Evolutionary conservation across 2,797 vertebrate genomes (phyloP).

Genomic region (Pterois miles): DNA sequence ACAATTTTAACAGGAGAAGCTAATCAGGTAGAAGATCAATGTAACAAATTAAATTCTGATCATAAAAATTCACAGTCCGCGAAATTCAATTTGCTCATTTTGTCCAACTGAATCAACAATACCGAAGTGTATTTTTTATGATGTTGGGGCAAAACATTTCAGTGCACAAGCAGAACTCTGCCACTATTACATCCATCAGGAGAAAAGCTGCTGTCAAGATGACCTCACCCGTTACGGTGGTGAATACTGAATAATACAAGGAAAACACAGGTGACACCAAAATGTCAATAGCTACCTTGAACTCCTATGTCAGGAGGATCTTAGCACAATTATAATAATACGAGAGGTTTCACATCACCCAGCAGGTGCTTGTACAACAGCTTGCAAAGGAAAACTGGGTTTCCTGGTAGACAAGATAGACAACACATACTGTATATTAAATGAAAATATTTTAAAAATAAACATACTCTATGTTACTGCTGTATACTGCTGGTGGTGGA

Average conservation of each 20-base stretch:
- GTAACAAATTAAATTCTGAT: not conserved
- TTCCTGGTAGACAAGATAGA: not conserved
- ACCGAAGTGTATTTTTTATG: not conserved
- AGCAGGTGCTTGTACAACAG: not conserved
- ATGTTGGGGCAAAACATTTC: not conserved
- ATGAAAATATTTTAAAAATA: not conserved
- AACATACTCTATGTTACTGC: not conserved
- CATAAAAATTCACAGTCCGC: not conserved
- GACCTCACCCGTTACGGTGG: not conserved
- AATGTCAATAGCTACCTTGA: not conserved
- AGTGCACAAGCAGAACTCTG: slow-evolving; percentile 17
- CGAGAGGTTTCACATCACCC: not conserved
- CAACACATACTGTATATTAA: not conserved
- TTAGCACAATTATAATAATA: not conserved
- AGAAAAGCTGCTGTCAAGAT: slow-evolving; percentile 17
- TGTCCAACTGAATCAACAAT: slow-evolving; percentile 5
- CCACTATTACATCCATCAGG: slow-evolving; percentile 15
- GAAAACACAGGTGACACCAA: slow-evolving; percentile 19
- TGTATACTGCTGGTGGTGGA: not conserved
- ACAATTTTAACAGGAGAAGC: slow-evolving; percentile 28
- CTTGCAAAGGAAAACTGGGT: not conserved
- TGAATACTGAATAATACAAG: not conserved
- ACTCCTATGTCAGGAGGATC: not conserved
- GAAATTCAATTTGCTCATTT: slow-evolving; percentile 18
- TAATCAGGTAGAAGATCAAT: slow-evolving; percentile 5